phyloP scores from a whole-genome alignment of 2,888 invertebrate species.

The Melanostoma mellinum region DNA sequence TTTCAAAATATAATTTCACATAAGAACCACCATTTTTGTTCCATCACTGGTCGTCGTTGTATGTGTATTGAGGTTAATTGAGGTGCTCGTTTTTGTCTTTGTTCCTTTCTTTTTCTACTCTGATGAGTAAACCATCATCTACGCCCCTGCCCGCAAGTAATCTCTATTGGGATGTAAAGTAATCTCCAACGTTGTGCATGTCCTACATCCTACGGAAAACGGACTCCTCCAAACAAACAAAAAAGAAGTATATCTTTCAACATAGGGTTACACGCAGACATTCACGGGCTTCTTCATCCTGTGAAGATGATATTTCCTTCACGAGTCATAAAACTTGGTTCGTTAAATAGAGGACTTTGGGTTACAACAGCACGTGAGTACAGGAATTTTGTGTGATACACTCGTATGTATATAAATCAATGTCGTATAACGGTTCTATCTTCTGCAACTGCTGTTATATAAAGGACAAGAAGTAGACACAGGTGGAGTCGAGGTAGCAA shows the following conservation, averaged over 20 bases:
- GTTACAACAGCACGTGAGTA: constrained; percentile 58
- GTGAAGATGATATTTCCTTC: constrained; percentile 37
- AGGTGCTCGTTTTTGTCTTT: constrained; percentile 18
- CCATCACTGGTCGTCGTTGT: neutral
- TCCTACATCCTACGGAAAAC: constrained; percentile 19
- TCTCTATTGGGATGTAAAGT: constrained; percentile 29
- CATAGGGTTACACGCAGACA: constrained; percentile 6
- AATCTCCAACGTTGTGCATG: constrained; percentile 42
- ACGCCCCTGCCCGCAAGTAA: constrained; percentile 25
- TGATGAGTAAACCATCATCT: neutral
- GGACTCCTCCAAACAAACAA: constrained; percentile 28
- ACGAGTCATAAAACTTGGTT: constrained; percentile 70
- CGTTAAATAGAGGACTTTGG: constrained; percentile 66
- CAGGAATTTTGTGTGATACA: constrained; percentile 31
- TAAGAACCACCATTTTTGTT: constrained; percentile 13
- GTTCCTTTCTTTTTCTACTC: neutral
- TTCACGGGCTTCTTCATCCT: neutral
- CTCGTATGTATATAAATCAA: constrained; percentile 52
- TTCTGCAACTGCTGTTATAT: neutral
- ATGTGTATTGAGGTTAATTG: constrained; percentile 31
- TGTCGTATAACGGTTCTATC: constrained; percentile 26
- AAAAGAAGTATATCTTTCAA: constrained; percentile 5
- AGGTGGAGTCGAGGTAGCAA: constrained; percentile 4
- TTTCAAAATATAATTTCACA: constrained; percentile 20
- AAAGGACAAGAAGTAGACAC: constrained; percentile 2